Conservation (phyloP, 2,888 invertebrate species). For the Salticus scenicus region DNA sequence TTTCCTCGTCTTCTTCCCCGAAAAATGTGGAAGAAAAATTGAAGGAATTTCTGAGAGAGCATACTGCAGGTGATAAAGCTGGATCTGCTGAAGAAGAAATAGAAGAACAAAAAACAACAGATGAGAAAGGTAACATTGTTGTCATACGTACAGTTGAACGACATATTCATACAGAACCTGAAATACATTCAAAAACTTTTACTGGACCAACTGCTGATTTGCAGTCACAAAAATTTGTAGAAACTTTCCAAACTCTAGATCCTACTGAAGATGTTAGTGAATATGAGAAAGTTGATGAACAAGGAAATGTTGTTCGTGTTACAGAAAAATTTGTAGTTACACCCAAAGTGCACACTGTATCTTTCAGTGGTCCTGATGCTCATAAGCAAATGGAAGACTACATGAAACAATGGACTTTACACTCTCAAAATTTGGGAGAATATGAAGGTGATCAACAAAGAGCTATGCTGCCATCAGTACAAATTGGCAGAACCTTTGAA, state of each 20-base stretch:
- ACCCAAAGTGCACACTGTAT: conserved; percentile 78
- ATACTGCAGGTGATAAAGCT: conserved; percentile 37
- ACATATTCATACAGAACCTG: conserved; percentile 53
- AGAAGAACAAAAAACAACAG: conserved; percentile 63
- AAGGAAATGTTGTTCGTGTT: conserved; percentile 70
- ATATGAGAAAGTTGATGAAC: conserved; percentile 70
- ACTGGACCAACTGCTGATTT: conserved; percentile 78
- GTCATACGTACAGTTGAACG: conserved; percentile 61
- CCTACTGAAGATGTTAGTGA: conserved; percentile 71
- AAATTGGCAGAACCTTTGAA: conserved; percentile 27
- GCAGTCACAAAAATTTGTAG: conserved; percentile 78
- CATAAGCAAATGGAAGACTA: conserved; percentile 78
- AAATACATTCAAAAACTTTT: conserved; percentile 75
- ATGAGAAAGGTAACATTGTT: conserved; percentile 70
- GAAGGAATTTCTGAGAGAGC: conserved; percentile 68
- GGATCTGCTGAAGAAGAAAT: conserved; percentile 62
- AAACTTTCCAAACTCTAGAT: conserved; percentile 71
- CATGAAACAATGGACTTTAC: conserved; percentile 74
- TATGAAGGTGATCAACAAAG: conserved; percentile 4
- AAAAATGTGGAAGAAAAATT: conserved; percentile 68
- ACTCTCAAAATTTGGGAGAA: conserved; percentile 32
- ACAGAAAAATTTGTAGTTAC: conserved; percentile 77
- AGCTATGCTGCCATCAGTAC: conserved; percentile 9
- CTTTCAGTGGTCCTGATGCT: conserved; percentile 79
- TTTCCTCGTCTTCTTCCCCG: conserved; percentile 62